phyloP scores from a whole-genome alignment of 2,797 vertebrate species.

The Bucorvus abyssinicus region DNA sequence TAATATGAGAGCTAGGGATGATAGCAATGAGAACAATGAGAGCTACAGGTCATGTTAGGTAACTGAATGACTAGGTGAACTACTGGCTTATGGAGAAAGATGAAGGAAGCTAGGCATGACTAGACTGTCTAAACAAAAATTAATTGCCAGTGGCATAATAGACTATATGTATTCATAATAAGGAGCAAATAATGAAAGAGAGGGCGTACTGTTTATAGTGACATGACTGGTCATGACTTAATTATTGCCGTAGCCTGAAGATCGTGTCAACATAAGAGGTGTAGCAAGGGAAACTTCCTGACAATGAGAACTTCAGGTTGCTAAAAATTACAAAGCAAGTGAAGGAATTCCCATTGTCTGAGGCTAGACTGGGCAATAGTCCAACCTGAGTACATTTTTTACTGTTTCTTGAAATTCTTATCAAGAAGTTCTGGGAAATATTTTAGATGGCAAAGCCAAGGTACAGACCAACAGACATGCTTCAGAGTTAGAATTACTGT shows the following conservation, averaged over 20 bases:
- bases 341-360: neutral
- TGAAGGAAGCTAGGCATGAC: neutral
- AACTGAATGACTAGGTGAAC: neutral
- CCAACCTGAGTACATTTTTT: neutral
- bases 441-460: neutral
- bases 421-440: neutral
- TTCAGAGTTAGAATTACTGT: neutral
- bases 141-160: neutral
- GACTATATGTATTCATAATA: neutral
- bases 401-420: neutral
- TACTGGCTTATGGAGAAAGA: neutral
- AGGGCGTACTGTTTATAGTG: neutral
- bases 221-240: neutral
- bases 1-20: neutral
- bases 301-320: neutral
- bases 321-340: neutral
- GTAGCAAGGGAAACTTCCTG: neutral
- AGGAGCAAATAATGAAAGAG: neutral
- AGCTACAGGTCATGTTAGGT: neutral
- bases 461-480: neutral
- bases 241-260: neutral
- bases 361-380: neutral
- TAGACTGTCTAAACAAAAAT: neutral
- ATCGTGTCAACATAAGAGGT: neutral
- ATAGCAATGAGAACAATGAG: neutral